Evolutionary conservation across 2,113 vertebrate genomes (phyloP).

Genomic region (Corythoichthys haematopterus): DNA sequence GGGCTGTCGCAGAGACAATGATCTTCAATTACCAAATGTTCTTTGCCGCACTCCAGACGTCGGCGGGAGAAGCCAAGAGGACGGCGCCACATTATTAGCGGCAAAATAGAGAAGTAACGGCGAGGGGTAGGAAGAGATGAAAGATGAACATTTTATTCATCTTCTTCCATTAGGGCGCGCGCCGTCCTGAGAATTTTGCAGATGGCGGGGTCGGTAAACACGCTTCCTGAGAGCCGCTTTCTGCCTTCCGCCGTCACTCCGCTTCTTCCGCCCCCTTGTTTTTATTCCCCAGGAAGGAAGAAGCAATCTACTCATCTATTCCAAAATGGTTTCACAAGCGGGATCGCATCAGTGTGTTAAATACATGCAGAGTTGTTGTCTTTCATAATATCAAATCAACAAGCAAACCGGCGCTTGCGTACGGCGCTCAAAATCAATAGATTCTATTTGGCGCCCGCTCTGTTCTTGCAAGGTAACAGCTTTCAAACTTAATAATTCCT

Average conservation of each 20-base stretch:
- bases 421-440: no score
- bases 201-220: slow-evolving; percentile 50
- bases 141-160: slow-evolving; percentile 31
- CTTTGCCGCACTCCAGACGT: slow-evolving; percentile 73
- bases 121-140: neutral
- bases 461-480: no score
- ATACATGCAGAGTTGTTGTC: no score
- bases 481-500: no score
- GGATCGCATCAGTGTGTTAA: neutral
- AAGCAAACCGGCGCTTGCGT: no score
- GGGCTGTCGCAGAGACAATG: slow-evolving; percentile 72
- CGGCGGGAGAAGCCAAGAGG: slow-evolving; percentile 14
- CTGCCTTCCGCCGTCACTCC: slow-evolving; percentile 17
- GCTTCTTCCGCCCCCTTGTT: neutral
- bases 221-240: slow-evolving; percentile 16
- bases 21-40: slow-evolving; percentile 78
- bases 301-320: neutral
- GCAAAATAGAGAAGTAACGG: slow-evolving; percentile 5
- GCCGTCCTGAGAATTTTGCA: slow-evolving; percentile 40
- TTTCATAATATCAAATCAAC: no score
- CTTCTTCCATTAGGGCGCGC: slow-evolving; percentile 15
- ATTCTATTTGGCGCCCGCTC: no score
- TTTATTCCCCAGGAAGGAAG: neutral
- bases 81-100: slow-evolving; percentile 5
- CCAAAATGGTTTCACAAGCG: neutral